These are phyloP conservation scores for Atherinosoma microstoma DNA, from an alignment of 2,797 vertebrate genomes.

Conservation along the genomic window DNA sequence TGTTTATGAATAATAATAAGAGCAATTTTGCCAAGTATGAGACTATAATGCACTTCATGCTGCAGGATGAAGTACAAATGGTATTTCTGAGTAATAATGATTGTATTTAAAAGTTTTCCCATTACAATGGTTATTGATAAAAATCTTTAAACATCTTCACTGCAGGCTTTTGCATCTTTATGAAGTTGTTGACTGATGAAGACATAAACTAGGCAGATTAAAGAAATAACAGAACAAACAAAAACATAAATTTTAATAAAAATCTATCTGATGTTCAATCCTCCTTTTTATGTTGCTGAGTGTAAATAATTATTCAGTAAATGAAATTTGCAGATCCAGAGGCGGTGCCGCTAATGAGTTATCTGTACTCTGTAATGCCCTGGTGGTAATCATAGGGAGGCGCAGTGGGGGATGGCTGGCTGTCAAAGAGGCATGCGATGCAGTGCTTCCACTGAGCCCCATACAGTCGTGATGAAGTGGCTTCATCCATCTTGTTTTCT, in stretches of 20 bases:
- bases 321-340: conserved; percentile 35
- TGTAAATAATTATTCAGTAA: conserved; percentile 44
- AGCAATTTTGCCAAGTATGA: too few relatives aligned
- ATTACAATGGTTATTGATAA: not conserved
- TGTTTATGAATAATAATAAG: not conserved
- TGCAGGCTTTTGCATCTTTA: conserved; percentile 1
- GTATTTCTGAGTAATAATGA: not conserved
- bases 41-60: too few relatives aligned
- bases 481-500: conserved; percentile 72
- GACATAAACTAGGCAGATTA: not conserved
- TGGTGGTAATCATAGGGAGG: conserved; percentile 57
- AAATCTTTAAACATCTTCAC: not conserved
- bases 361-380: conserved; percentile 39
- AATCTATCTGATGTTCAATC: conserved; percentile 10
- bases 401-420: conserved; percentile 42
- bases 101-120: not conserved
- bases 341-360: conserved; percentile 52
- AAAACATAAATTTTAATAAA: not conserved
- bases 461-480: conserved; percentile 67
- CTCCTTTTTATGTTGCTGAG: conserved; percentile 13
- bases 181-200: not conserved
- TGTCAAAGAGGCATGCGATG: conserved; percentile 65
- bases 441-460: conserved; percentile 50
- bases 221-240: not conserved
- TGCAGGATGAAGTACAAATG: not conserved